phyloP scores from a whole-genome alignment of 2,888 invertebrate species.

The Drosophila picticornis region DNA sequence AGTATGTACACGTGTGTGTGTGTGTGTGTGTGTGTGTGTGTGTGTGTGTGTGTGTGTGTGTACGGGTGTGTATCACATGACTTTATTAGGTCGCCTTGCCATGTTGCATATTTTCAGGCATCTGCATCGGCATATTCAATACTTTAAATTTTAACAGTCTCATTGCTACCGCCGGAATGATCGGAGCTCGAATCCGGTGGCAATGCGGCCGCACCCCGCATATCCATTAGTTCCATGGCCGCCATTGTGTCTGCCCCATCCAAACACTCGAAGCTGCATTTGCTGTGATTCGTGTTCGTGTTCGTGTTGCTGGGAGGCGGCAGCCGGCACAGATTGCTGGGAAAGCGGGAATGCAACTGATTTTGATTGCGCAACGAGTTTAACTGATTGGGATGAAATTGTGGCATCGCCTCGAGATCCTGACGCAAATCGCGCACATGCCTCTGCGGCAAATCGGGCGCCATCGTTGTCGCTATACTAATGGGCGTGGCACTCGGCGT shows the following conservation, averaged over 20 bases:
- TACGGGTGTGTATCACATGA: constrained; percentile 9
- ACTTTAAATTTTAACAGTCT: constrained; percentile 85
- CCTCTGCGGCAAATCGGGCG: constrained; percentile 41
- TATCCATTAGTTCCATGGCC: constrained; percentile 74
- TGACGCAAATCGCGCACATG: constrained; percentile 80
- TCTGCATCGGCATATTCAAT: constrained; percentile 84
- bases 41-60: not conserved
- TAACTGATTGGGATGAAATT: constrained; percentile 70
- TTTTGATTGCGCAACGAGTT: constrained; percentile 59
- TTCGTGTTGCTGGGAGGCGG: constrained; percentile 6
- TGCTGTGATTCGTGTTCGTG: constrained; percentile 21
- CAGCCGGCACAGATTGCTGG: constrained; percentile 25
- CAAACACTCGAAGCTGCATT: constrained; percentile 48
- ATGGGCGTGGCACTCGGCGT: constrained; percentile 51
- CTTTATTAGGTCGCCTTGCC: not conserved
- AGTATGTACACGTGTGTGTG: constrained; percentile 5
- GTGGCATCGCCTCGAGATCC: constrained; percentile 80
- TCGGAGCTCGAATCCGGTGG: constrained; percentile 81
- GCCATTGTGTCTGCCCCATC: constrained; percentile 68
- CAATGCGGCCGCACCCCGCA: constrained; percentile 60
- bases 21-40: not conserved
- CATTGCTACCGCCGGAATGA: constrained; percentile 85
- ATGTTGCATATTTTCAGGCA: constrained; percentile 70
- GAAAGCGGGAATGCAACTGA: constrained; percentile 59
- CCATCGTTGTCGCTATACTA: not conserved